Base-by-base conservation (phyloP, 2,888 invertebrate species). In the Heliconius charithonia region DNA sequence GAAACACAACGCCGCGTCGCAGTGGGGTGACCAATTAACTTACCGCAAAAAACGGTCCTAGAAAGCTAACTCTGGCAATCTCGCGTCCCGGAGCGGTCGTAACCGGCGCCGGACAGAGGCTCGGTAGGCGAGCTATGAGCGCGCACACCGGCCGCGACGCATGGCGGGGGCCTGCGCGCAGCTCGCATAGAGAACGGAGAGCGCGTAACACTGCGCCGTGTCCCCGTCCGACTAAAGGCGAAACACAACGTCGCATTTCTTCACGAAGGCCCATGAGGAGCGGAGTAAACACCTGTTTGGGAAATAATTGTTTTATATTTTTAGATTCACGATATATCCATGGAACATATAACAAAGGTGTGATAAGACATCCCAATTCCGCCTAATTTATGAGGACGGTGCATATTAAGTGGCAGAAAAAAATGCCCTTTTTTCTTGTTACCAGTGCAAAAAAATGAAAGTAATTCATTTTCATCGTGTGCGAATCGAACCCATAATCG, bases 1-100 rank as follows among this genome's bases (percentile, higher is more conserved):
- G 56, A 7, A 22, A 3, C 56, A 56, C 22, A 56, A 22, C 56
- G 22, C 22, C 10, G 22, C n/a, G 22, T 22, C 2, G 56, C 22
- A 56, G 22, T 22, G 22, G 3, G 56, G n/a, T 16, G 32, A 12
- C 10, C 9, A 12, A 37, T n/a, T 12, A 16, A 89, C 90, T 89
- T 0, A 99, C 96, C 16, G 97, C 97, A 82, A 99, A 96, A 92
- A 99, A 99, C 0, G 99, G 98, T 25, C 99, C 99, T 12, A 99
- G 96, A 88, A 97, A 98, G 78, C 98, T 97, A 71, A 97, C 96
- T 75, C 97, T 96, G 0, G 98, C 97, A 79, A 99, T 95, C 92
- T 99, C 99, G 66, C 98, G 95, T 0, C 99, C 99, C 0, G 96
- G 96, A 10, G 97, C 97, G 2, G 96, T 96, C 2, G 97, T 97